These are phyloP conservation scores for Mellilla xanthometata DNA, from an alignment of 2,888 invertebrate species.

Conservation along the genomic window DNA sequence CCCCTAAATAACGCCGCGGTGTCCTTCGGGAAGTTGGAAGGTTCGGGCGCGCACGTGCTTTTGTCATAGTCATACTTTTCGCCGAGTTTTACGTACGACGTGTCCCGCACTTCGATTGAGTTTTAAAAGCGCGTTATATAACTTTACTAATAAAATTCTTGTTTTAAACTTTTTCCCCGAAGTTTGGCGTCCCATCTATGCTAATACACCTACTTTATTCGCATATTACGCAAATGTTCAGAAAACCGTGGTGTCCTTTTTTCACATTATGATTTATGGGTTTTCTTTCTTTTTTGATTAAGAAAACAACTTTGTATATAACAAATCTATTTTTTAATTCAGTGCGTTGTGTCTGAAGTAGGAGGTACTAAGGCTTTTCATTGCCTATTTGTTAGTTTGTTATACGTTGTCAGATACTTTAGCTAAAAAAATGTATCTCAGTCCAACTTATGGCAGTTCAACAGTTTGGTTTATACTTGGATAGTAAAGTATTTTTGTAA, in stretches of 20 bases:
- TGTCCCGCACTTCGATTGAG: slow-evolving; percentile 73
- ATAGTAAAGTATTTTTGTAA: no score
- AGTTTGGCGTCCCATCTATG: slow-evolving; percentile 43
- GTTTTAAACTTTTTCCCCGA: slow-evolving; percentile 56
- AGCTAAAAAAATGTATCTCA: no score
- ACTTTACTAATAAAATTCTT: slow-evolving; percentile 63
- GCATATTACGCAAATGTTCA: slow-evolving; percentile 31
- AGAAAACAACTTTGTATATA: no score
- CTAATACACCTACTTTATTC: slow-evolving; percentile 38
- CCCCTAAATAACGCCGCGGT: slow-evolving; percentile 71
- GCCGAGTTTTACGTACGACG: slow-evolving; percentile 74
- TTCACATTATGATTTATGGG: slow-evolving; percentile 10
- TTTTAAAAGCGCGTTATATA: slow-evolving; percentile 62
- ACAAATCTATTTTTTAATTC: no score
- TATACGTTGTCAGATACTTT: no score
- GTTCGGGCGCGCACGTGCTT: slow-evolving; percentile 75
- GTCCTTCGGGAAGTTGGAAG: slow-evolving; percentile 77
- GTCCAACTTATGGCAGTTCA: no score
- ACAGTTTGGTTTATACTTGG: no score
- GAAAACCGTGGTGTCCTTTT: slow-evolving; percentile 17
- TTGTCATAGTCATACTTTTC: slow-evolving; percentile 77
- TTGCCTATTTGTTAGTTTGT: no score
- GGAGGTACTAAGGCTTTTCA: no score
- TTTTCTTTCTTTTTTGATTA: background rate
- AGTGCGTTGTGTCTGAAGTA: no score